Percentiles rank a stretch among this genome's conserved stretches.
Conservation (phyloP, 2,888 invertebrate genomes). For the Eristalis pertinax region DNA sequence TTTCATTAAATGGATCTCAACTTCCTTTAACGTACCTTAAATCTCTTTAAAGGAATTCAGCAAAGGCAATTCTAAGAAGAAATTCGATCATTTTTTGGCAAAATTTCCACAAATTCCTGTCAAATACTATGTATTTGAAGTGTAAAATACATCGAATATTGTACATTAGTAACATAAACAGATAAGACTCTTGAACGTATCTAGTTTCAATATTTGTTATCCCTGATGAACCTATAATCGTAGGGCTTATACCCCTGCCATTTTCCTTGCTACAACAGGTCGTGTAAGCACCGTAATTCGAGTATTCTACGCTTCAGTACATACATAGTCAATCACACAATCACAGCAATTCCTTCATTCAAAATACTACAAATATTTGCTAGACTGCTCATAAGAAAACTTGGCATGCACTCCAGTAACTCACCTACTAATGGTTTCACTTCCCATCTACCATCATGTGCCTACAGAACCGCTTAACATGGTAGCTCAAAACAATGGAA, state of each 20-base stretch:
- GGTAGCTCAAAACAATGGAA: conserved; percentile 39
- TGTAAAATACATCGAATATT: neutral
- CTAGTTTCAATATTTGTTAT: conserved; percentile 13
- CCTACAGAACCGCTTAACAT: conserved; percentile 48
- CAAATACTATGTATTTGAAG: neutral
- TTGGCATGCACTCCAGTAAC: conserved; percentile 28
- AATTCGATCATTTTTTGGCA: neutral
- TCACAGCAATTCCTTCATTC: conserved; percentile 19
- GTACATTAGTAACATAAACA: conserved; percentile 40
- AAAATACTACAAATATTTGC: conserved; percentile 37
- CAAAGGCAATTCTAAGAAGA: neutral
- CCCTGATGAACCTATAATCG: conserved; percentile 38
- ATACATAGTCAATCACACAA: conserved; percentile 23
- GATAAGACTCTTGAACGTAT: neutral
- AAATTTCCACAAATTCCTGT: neutral
- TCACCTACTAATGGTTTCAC: conserved; percentile 3
- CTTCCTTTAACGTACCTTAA: neutral
- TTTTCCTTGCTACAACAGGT: neutral
- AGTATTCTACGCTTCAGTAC: neutral
- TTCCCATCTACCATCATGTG: neutral
- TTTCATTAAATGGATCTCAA: neutral
- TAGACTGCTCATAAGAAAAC: conserved; percentile 8
- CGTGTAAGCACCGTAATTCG: neutral
- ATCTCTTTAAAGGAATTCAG: neutral
- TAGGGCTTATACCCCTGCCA: conserved; percentile 26